A percentile compares a stretch with the other conserved stretches of the same genome.
These are phyloP conservation scores for Adelges cooleyi DNA, from an alignment of 1,140 invertebrate genomes.

Conservation along the genomic window DNA sequence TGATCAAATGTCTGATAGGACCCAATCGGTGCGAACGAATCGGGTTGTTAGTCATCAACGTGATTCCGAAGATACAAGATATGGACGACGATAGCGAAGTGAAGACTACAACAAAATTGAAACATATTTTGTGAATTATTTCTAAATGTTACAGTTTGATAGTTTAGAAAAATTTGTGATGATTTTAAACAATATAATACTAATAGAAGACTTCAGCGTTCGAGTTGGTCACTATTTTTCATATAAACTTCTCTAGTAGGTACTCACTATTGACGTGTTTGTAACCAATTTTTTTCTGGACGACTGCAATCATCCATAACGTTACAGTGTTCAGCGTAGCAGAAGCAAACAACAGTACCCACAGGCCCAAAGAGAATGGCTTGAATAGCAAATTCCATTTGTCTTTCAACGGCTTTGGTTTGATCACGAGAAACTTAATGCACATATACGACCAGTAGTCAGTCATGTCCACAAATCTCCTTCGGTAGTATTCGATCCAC, in stretches of 20 bases:
- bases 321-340: background rate
- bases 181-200: no score
- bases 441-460: conserved; percentile 25
- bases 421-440: conserved; percentile 26
- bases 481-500: conserved; percentile 19
- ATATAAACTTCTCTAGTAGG: no score
- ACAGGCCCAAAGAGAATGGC: conserved; percentile 16
- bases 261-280: background rate
- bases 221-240: no score
- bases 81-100: background rate
- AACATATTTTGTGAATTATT: no score
- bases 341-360: conserved; percentile 13
- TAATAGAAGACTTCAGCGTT: no score
- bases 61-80: conserved; percentile 13
- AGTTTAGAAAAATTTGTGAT: no score
- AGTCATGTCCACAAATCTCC: conserved; percentile 10
- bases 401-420: conserved; percentile 1
- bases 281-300: conserved; percentile 14
- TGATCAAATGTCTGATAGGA: conserved; percentile 19
- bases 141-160: no score
- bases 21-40: background rate
- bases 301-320: background rate
- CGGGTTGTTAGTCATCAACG: conserved; percentile 14
- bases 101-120: background rate
- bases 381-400: conserved; percentile 26